Conservation (phyloP, 2,888 invertebrate genomes). For the Mantis religiosa region DNA sequence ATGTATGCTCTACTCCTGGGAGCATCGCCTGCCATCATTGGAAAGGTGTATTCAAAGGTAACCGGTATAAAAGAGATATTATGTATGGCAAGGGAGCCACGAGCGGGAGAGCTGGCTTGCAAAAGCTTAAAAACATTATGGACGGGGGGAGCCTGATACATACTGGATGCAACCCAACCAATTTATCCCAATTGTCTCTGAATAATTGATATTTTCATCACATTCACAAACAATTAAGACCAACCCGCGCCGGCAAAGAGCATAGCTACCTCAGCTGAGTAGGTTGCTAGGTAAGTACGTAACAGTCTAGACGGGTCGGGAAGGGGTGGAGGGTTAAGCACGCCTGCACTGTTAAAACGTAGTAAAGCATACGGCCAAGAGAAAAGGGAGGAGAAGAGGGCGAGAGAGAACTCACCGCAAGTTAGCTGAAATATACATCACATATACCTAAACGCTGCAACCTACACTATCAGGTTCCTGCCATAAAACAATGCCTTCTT, state of each 20-base stretch:
- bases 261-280: constrained; percentile 11
- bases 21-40: constrained; percentile 14
- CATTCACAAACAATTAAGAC: constrained; percentile 32
- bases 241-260: constrained; percentile 11
- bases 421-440: constrained; percentile 11
- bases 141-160: background rate
- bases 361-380: background rate
- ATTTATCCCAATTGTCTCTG: constrained; percentile 31
- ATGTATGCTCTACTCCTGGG: background rate
- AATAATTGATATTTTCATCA: constrained; percentile 33
- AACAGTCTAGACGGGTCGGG: background rate
- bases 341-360: background rate
- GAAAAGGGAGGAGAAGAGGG: background rate
- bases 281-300: constrained; percentile 2
- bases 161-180: constrained; percentile 22
- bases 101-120: background rate
- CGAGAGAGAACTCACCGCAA: background rate
- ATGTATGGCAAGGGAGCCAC: constrained; percentile 10
- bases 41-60: constrained; percentile 22
- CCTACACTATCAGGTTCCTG: background rate
- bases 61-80: constrained; percentile 10
- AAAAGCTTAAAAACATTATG: constrained; percentile 25
- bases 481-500: background rate
- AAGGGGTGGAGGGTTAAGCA: background rate
- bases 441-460: background rate